Base-by-base conservation (phyloP, 2,113 vertebrate species). In the Conger conger region DNA sequence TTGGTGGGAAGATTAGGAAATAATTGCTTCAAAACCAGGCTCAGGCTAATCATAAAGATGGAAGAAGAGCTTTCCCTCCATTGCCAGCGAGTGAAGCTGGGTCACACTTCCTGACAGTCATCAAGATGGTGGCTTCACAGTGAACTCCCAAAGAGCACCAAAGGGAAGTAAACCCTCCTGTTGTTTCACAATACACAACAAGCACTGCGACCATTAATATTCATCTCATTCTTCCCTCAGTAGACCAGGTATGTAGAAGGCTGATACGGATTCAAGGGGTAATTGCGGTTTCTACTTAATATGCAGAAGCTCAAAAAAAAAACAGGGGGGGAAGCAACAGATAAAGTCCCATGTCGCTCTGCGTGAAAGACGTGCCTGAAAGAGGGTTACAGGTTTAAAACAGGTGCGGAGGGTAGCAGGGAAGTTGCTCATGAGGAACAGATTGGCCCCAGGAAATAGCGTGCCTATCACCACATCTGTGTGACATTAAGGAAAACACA, bases 251-350 rank as follows among this genome's bases (percentile, higher is more conserved):
- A 50, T 15, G 33, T 18, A 63, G 17, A 53, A 68, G 60, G 45
- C 35, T 0, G 27, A 84, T 60, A 60, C 37, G 53, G 36, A 76
- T 63, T 37, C 63, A 40, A 79, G n/a, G 80, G 77, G 35, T 85
- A 45, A 85, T 79, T 87, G 81, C 68, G 50, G 50, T 35, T 23
- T 17, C 80, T 36, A 40, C 45, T 84, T 87, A 80, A 76, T 76
- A 81, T n/a, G 36, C 45, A 7, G 27, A 42, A 68, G 30, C 57
- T 54, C 45, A 53, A 23, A 7, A 53, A 23, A 7, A 36, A 57
- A 63, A 45, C 35, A 15, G 30, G 17, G 15, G 17, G 40, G 27
- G 15, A 68, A 38, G 33, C 1, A 20, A 36, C 15, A 33, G 54
- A 38, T 33, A 17, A 68, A 73, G 36, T 42, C 37, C 38, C 15